Conservation (phyloP, 2,797 vertebrate species). For the Aphelocoma californica region DNA sequence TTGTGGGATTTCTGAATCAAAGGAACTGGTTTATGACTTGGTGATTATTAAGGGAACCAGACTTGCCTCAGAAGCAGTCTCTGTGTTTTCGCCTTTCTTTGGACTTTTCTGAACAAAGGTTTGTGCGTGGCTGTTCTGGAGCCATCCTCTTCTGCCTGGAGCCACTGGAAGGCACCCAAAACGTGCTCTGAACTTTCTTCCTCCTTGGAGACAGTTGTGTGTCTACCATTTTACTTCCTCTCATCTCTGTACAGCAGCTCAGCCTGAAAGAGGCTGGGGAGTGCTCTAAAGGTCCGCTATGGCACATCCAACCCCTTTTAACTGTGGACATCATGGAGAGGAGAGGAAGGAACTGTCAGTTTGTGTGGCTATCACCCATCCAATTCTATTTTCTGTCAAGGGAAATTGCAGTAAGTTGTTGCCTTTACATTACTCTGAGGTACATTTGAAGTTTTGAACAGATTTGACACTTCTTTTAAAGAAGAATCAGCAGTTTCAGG, state of each 20-base stretch:
- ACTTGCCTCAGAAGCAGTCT: not conserved
- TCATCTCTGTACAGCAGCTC: not conserved
- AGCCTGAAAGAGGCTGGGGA: conserved; percentile 13
- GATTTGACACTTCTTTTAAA: conserved; percentile 31
- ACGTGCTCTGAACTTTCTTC: not conserved
- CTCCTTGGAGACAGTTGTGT: not conserved
- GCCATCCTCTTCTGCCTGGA: not conserved
- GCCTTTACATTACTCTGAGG: conserved; percentile 66
- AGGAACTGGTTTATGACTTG: not conserved
- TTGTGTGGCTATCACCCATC: conserved; percentile 80
- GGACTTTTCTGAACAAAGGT: not conserved
- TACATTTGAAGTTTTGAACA: conserved; percentile 53
- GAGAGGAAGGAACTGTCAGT: conserved; percentile 84
- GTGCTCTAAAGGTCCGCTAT: conserved; percentile 68
- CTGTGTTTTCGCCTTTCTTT: not conserved
- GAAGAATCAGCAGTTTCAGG: not conserved
- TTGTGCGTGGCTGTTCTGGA: not conserved
- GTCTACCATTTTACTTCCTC: not conserved
- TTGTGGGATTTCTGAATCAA: conserved; percentile 5
- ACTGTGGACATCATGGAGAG: conserved; percentile 76
- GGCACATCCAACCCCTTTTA: conserved; percentile 81
- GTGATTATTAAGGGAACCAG: not conserved
- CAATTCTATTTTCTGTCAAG: conserved; percentile 70
- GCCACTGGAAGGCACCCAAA: conserved; percentile 18
- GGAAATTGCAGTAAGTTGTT: conserved; percentile 76